A percentile compares a stretch with the other conserved stretches of the same genome.
phyloP scores from a whole-genome alignment of 2,113 vertebrate species.

The Chamaetylas fuelleborni region DNA sequence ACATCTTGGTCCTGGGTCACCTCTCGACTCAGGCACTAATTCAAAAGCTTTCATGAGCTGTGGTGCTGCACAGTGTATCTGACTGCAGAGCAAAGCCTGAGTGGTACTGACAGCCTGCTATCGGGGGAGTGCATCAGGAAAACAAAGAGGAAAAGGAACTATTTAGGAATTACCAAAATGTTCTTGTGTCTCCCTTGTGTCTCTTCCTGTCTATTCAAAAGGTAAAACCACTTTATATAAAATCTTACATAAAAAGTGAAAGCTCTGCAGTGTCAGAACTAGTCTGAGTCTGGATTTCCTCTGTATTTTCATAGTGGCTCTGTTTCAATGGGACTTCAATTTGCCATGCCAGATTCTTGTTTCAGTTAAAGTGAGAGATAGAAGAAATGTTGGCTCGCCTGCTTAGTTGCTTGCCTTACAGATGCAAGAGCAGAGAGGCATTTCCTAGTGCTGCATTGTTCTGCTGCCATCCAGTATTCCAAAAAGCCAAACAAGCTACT shows the following conservation, averaged over 20 bases:
- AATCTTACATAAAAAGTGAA: neutral
- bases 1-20: neutral
- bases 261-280: neutral
- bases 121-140: neutral
- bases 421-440: neutral
- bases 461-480: neutral
- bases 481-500: neutral
- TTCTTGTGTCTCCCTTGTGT: neutral
- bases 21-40: neutral
- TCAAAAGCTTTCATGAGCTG: neutral
- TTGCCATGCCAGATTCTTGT: neutral
- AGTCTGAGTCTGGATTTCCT: neutral
- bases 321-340: neutral
- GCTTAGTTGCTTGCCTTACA: neutral
- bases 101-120: neutral
- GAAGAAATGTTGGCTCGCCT: neutral
- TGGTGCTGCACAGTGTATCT: fast-evolving
- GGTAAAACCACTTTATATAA: neutral
- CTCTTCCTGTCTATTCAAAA: neutral
- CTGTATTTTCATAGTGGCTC: neutral
- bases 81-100: neutral
- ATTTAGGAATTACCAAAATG: neutral
- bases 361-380: neutral
- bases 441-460: neutral
- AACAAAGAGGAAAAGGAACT: neutral